Base-by-base conservation (phyloP, 2,797 vertebrate species). In the Tragopan temminckii region DNA sequence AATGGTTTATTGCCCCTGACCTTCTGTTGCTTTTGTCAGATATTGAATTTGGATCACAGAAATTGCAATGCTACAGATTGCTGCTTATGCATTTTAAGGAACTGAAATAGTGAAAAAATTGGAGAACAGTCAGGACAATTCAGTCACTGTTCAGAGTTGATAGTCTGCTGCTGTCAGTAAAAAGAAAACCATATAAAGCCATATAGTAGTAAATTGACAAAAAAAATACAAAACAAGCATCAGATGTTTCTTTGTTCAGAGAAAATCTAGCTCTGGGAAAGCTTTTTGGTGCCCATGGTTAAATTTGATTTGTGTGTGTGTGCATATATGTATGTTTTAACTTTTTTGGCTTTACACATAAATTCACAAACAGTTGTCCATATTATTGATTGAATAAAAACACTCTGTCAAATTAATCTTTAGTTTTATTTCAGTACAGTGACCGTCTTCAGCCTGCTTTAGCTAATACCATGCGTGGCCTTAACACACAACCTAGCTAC, bases 1-100 rank as follows among this genome's bases (percentile, higher is more conserved):
- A 61, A 38, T 21, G 24, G 57, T 0, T 0, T 33, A 21, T 3
- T 81, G 27, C 3, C 19, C 15, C 24, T 18, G 36, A 38, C 13
- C 24, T 72, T 40, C 40, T 55, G 17, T 29, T 75, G 16, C 19
- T 84, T 45, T 69, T 79, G 46, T 62, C 45, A 89, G 52, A 78
- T 61, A 50, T 1, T 74, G 36, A 33, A 13, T 66, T 83, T 69
- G 59, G 7, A n/a, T 50, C 57, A 36, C 29, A 80, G 58, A 83
- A 74, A 74, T 63, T 36, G 48, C 36, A 42, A 1, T 4, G 17
- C 42, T 70, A 18, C 74, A 71, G 43, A 23, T 35, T 42, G 5
- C 7, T 72, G 40, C 45, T 81, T 33, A 42, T 45, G 29, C 2
- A 9, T 71, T 72, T 84, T 31, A 66, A 69, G n/a, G 23, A 76